Evolutionary conservation across 2,797 vertebrate genomes (phyloP), one percentile per base, ranked within the genome.

Genomic region (Thamnophis elegans): DNA sequence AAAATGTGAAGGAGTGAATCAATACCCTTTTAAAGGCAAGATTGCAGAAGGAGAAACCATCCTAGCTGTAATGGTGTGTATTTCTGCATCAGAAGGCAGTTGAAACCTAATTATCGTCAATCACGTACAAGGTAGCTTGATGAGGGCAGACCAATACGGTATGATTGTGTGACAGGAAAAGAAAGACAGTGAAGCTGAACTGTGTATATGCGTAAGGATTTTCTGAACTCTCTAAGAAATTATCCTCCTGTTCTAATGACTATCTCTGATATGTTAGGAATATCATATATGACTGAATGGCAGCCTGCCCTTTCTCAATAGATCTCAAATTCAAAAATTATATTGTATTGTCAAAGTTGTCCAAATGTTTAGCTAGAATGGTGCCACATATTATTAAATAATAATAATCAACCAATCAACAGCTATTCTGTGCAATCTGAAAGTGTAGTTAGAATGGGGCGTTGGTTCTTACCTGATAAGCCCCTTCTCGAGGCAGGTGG

Each of bases 91-190:
- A 97, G 97, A 94, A 98, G 96, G 97, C 97, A 97, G 98, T 96
- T 96, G 96, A 97, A 97, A 97, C 96, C 97, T 97, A 96, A 98
- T 98, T 98, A 98, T 97, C 96, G 93, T 98, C 98, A 96, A 97
- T 97, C 98, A 97, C 95, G 62, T 88, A 93, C 26, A 47, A 96
- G 96, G 96, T 95, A 93, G 97, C 95, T 94, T 54, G 95, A 97
- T 91, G 93, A 95, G 94, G 89, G 14, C 91, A 8, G 86, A 88
- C 91, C 95, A 88, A 95, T 95, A 90, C 0, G 8, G 90, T 62
- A 73, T 88, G 60, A 58, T 55, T 82, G 89, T 91, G 89, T 89
- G 92, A 93, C 86, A 91, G 90, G 65, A 9, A 56, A 28, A 55
- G 73, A 68, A 89, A n/a, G 42, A 54, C 42, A 22, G 32, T 47